phyloP scores from a whole-genome alignment of 2,113 vertebrate genomes.

The Peromyscus californicus region DNA sequence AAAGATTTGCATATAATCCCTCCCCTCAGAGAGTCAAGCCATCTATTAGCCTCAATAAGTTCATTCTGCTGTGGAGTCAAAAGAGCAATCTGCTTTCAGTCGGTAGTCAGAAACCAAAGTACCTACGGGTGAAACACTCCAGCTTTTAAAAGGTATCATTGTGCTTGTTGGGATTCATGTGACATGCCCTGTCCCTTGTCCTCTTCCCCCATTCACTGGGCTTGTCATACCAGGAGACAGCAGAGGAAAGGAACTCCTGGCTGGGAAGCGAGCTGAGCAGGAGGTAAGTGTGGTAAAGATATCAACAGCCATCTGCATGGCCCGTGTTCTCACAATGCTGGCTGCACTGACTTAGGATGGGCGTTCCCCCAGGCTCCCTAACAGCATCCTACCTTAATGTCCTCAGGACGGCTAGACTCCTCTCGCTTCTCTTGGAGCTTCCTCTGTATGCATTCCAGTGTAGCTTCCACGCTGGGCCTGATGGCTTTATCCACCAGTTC shows the following conservation, averaged over 20 bases:
- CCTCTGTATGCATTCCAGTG: constrained; percentile 93
- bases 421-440: constrained; percentile 96
- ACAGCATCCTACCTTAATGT: constrained; percentile 93
- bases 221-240: neutral
- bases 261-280: neutral
- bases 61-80: neutral
- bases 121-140: neutral
- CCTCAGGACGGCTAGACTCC: constrained; percentile 93
- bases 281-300: neutral
- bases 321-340: neutral
- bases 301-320: neutral
- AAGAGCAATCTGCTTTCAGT: neutral
- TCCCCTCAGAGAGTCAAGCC: neutral
- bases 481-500: constrained; percentile 91
- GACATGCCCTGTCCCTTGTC: neutral
- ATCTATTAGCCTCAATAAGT: neutral
- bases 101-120: neutral
- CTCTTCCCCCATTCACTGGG: too few relatives aligned
- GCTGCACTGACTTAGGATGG: neutral
- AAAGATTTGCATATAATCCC: neutral
- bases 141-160: neutral
- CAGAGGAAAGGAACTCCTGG: neutral
- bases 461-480: constrained; percentile 93
- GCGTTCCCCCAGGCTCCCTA: neutral
- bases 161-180: fast-evolving